Conservation (phyloP, 92 coral and sea anemone genomes). For the Metridium senile region DNA sequence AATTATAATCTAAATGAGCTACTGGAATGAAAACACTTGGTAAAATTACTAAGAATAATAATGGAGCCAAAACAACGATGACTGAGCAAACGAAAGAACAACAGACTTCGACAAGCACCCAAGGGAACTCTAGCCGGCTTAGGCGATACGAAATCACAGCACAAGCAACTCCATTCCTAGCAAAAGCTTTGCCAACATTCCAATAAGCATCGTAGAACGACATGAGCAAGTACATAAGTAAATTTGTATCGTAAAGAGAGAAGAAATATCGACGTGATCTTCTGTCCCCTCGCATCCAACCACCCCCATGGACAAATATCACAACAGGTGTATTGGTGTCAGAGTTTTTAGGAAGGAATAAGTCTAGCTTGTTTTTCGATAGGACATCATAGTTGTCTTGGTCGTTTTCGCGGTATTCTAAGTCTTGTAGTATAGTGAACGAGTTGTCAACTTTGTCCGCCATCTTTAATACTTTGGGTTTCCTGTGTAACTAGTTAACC, state of each 20-base stretch:
- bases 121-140: slow-evolving; percentile 61
- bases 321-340: slow-evolving; percentile 39
- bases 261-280: slow-evolving; percentile 44
- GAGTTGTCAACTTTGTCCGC: not conserved
- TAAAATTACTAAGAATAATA: slow-evolving; percentile 27
- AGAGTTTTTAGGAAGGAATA: slow-evolving; percentile 46
- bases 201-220: slow-evolving; percentile 54
- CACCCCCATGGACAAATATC: slow-evolving; percentile 68
- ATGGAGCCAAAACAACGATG: slow-evolving; percentile 39
- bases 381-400: slow-evolving; percentile 1
- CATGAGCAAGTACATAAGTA: slow-evolving; percentile 41
- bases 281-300: slow-evolving; percentile 66
- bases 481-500: not conserved
- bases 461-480: not conserved
- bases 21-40: not conserved
- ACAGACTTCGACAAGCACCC: slow-evolving; percentile 30
- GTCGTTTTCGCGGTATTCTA: slow-evolving; percentile 15
- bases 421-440: slow-evolving; percentile 13
- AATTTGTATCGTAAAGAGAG: slow-evolving; percentile 59
- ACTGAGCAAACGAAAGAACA: slow-evolving; percentile 44
- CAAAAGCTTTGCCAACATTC: slow-evolving; percentile 65
- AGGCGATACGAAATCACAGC: slow-evolving; percentile 72
- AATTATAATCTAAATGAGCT: not conserved
- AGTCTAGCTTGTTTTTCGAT: slow-evolving; percentile 52
- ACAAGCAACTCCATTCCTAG: slow-evolving; percentile 62